phyloP scores from a whole-genome alignment of 2,113 vertebrate species.

The Poeciliopsis turrubarensis region DNA sequence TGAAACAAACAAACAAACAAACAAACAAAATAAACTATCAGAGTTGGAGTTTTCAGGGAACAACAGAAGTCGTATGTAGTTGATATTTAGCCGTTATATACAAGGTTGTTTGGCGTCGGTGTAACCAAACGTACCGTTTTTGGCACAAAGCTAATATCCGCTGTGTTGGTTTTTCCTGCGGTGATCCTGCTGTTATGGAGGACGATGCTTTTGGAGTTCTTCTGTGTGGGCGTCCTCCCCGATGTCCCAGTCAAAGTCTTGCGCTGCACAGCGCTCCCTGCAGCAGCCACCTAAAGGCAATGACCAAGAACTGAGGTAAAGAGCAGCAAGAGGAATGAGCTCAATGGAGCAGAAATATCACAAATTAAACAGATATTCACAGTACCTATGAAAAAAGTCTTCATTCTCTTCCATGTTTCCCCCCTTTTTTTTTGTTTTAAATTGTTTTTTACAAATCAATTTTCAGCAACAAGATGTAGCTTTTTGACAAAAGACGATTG shows the following conservation, averaged over 20 bases:
- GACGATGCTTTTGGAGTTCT: constrained; percentile 71
- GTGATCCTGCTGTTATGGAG: constrained; percentile 81
- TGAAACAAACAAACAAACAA: constrained; percentile 42
- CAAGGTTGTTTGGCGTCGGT: background rate
- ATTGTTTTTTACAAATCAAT: no score
- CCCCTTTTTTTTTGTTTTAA: no score
- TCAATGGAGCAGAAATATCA: background rate
- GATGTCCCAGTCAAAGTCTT: constrained; percentile 24
- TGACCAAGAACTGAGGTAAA: background rate
- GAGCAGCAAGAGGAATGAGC: background rate
- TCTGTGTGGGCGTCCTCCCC: constrained; percentile 49
- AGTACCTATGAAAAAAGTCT: no score
- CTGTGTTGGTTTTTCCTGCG: constrained; percentile 76
- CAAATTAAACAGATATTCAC: no score
- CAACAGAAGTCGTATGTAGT: background rate
- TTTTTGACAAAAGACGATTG: no score
- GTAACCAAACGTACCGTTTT: constrained; percentile 77
- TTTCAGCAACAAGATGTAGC: no score
- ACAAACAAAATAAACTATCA: background rate
- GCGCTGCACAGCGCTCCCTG: background rate
- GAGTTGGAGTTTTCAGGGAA: background rate
- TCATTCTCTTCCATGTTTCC: no score
- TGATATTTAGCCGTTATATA: background rate
- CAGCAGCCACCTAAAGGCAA: constrained; percentile 32
- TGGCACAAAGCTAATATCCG: constrained; percentile 85